phyloP scores from a whole-genome alignment of 2,797 vertebrate species.

The Apogon hyalosoma region DNA sequence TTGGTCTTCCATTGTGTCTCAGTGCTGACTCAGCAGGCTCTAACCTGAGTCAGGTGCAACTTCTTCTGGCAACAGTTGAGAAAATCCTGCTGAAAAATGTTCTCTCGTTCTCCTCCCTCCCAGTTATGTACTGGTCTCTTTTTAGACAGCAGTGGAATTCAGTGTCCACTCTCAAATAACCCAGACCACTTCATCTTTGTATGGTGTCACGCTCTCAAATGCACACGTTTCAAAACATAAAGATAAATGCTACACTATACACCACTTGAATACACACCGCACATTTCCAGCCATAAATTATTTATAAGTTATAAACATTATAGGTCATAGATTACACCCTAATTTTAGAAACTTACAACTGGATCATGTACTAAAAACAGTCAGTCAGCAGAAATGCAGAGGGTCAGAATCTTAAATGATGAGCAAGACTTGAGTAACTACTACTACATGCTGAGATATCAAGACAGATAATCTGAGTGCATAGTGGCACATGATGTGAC shows the following conservation, averaged over 20 bases:
- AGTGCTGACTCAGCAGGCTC: constrained; percentile 14
- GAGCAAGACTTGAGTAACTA: background rate
- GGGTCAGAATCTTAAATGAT: background rate
- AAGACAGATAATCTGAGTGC: too few relatives aligned
- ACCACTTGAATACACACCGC: too few relatives aligned
- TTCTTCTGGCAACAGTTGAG: constrained; percentile 52
- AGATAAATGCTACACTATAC: constrained; percentile 3
- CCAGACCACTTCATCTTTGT: constrained; percentile 58
- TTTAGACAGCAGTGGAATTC: constrained; percentile 74
- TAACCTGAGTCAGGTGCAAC: constrained; percentile 39
- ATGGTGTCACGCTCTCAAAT: constrained; percentile 17
- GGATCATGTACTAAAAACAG: background rate
- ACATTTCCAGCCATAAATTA: background rate
- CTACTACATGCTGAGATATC: too few relatives aligned
- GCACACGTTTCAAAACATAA: constrained; percentile 27
- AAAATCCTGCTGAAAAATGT: constrained; percentile 54
- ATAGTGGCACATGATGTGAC: too few relatives aligned
- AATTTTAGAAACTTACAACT: too few relatives aligned
- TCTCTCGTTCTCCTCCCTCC: constrained; percentile 37
- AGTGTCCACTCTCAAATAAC: constrained; percentile 64
- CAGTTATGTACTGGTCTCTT: constrained; percentile 71
- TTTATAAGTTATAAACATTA: constrained; percentile 15
- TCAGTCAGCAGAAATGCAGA: constrained; percentile 17
- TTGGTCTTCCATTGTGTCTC: constrained; percentile 5
- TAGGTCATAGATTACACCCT: background rate